These are phyloP conservation scores for Drosophila sp. DNA, from an alignment of 1,140 invertebrate genomes.

Conservation along the genomic window DNA sequence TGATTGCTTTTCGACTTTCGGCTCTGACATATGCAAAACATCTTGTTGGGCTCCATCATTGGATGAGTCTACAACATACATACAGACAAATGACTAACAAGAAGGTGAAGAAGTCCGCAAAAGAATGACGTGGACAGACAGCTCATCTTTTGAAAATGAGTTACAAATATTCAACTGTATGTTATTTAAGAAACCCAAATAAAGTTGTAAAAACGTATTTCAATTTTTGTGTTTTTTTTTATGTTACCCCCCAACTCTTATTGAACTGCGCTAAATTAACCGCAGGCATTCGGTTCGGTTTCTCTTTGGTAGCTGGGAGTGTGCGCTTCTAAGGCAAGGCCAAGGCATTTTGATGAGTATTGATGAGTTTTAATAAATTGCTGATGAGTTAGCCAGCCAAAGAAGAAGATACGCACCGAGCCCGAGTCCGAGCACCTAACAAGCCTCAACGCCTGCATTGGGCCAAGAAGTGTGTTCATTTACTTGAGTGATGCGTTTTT, in stretches of 20 bases:
- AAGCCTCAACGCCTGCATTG: conserved; percentile 48
- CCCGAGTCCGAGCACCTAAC: conserved; percentile 33
- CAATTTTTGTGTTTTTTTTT: conserved; percentile 59
- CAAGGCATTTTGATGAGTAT: conserved; percentile 76
- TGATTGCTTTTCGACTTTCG: conserved; percentile 52
- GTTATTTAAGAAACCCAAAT: conserved; percentile 38
- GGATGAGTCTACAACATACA: conserved; percentile 49
- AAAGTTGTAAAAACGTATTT: conserved; percentile 41
- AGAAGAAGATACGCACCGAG: conserved; percentile 32
- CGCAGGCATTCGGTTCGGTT: conserved; percentile 63
- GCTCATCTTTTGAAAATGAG: no score
- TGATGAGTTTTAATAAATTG: conserved; percentile 82
- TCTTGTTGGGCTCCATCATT: conserved; percentile 50
- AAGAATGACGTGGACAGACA: no score
- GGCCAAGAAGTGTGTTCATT: conserved; percentile 39
- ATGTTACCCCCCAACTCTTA: background rate
- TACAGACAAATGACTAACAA: conserved; percentile 72
- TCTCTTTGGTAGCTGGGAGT: conserved; percentile 32
- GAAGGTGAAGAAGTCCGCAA: conserved; percentile 43
- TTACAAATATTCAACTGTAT: background rate
- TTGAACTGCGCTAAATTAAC: conserved; percentile 74
- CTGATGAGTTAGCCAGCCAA: conserved; percentile 64
- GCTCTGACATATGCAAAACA: conserved; percentile 78
- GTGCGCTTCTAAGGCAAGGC: conserved; percentile 32
- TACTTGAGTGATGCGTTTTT: conserved; percentile 79